Conservation (phyloP, 2,113 vertebrate species). For the pig (Sus scrofa) region DNA sequence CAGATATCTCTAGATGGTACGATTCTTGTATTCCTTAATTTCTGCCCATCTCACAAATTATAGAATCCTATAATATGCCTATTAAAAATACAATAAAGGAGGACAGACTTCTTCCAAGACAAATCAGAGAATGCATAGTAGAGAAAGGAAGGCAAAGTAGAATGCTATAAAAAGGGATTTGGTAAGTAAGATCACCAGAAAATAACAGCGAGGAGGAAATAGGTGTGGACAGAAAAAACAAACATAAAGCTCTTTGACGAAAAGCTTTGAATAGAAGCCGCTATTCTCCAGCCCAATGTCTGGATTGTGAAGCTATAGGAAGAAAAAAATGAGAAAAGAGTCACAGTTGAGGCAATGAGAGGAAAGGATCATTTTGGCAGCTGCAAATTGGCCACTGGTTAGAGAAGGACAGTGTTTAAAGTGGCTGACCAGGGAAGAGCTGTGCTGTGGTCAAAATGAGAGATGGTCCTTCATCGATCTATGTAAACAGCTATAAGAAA, state of each 20-base stretch:
- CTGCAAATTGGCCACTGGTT: slow-evolving; percentile 35
- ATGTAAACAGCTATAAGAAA: neutral
- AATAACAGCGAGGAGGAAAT: neutral
- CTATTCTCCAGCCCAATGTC: neutral
- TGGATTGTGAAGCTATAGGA: neutral
- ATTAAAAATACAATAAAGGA: neutral
- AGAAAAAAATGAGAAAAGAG: slow-evolving; percentile 6
- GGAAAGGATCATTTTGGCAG: neutral
- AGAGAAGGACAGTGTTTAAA: neutral
- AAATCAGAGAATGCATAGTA: neutral
- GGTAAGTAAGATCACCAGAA: neutral
- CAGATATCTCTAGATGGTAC: neutral
- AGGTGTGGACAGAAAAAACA: neutral
- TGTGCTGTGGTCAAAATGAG: slow-evolving; percentile 30
- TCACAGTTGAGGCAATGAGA: neutral
- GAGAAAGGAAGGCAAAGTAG: neutral
- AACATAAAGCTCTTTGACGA: neutral
- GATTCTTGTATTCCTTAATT: neutral
- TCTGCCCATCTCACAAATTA: neutral
- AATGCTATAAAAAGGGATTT: neutral
- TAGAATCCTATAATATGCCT: neutral
- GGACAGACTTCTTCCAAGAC: neutral
- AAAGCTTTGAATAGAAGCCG: neutral
- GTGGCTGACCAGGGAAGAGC: neutral
- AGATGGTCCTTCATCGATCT: neutral